These are phyloP conservation scores for Danio jaintianensis DNA, from an alignment of 2,797 vertebrate species.

Conservation along the genomic window DNA sequence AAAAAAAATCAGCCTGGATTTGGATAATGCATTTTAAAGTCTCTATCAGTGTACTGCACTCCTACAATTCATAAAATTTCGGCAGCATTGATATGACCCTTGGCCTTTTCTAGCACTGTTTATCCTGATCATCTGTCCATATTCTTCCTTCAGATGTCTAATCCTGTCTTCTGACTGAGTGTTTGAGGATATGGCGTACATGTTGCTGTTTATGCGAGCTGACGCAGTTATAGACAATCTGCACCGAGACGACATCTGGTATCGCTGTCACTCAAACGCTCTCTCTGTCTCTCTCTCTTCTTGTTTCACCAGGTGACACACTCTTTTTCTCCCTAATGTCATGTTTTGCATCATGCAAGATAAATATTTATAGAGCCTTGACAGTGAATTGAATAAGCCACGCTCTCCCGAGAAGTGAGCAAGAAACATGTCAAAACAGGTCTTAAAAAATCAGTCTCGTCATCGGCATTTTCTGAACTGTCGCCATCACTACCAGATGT, in stretches of 20 bases:
- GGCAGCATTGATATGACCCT: neutral
- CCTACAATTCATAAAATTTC: neutral
- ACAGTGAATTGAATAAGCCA: slow-evolving; percentile 64
- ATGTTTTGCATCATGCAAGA: slow-evolving; percentile 64
- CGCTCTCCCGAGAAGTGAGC: slow-evolving; percentile 43
- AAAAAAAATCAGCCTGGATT: slow-evolving; percentile 7
- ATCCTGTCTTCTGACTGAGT: slow-evolving; percentile 34
- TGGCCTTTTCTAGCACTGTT: neutral
- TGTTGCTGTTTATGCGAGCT: slow-evolving; percentile 55
- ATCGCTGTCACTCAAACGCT: slow-evolving; percentile 58
- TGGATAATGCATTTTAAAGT: slow-evolving; percentile 15
- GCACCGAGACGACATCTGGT: slow-evolving; percentile 59
- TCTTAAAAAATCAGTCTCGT: slow-evolving; percentile 48
- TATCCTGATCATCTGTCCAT: slow-evolving; percentile 8
- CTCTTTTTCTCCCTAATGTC: slow-evolving; percentile 61
- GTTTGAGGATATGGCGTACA: slow-evolving; percentile 35
- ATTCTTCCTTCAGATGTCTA: slow-evolving; percentile 9
- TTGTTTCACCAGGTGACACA: slow-evolving; percentile 62
- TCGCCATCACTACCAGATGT: slow-evolving; percentile 35
- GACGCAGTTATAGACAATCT: slow-evolving; percentile 56
- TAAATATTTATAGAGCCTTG: slow-evolving; percentile 66
- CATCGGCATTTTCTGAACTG: slow-evolving; percentile 43
- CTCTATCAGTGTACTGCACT: neutral
- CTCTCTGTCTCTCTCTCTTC: slow-evolving; percentile 45
- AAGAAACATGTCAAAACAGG: slow-evolving; percentile 54